Conservation (phyloP, 2,888 invertebrate genomes). For the Apocheima hispidaria region DNA sequence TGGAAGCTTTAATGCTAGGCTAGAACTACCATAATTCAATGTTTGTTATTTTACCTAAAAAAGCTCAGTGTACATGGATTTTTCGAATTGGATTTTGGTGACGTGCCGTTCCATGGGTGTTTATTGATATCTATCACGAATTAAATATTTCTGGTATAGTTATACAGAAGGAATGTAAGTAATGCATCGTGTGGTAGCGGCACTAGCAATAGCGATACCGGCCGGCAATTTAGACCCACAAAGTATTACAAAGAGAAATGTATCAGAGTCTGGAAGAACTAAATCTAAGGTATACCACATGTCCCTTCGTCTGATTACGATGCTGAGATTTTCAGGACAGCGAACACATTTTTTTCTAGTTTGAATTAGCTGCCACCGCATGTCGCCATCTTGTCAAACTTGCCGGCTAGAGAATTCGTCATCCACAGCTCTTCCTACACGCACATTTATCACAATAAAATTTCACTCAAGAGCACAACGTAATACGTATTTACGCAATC, state of each 20-base stretch:
- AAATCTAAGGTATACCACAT: conserved; percentile 16
- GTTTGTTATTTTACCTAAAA: too few relatives aligned
- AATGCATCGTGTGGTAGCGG: not conserved
- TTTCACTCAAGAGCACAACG: conserved; percentile 53
- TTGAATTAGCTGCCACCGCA: conserved; percentile 74
- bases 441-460: conserved; percentile 60
- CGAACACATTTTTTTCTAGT: conserved; percentile 55
- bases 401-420: conserved; percentile 75
- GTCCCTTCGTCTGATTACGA: conserved; percentile 2
- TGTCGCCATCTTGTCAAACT: conserved; percentile 86
- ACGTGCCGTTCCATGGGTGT: too few relatives aligned
- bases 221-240: not conserved
- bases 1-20: too few relatives aligned
- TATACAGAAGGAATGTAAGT: not conserved
- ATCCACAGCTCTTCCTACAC: conserved; percentile 55
- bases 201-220: not conserved
- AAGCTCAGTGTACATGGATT: too few relatives aligned
- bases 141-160: too few relatives aligned
- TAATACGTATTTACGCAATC: conserved; percentile 46
- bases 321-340: conserved; percentile 8
- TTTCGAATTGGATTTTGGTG: too few relatives aligned
- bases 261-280: not conserved
- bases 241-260: not conserved
- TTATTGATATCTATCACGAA: too few relatives aligned
- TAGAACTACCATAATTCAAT: too few relatives aligned